Evolutionary conservation across 2,113 vertebrate species (phyloP).

Genomic region (Catharus minimus): DNA sequence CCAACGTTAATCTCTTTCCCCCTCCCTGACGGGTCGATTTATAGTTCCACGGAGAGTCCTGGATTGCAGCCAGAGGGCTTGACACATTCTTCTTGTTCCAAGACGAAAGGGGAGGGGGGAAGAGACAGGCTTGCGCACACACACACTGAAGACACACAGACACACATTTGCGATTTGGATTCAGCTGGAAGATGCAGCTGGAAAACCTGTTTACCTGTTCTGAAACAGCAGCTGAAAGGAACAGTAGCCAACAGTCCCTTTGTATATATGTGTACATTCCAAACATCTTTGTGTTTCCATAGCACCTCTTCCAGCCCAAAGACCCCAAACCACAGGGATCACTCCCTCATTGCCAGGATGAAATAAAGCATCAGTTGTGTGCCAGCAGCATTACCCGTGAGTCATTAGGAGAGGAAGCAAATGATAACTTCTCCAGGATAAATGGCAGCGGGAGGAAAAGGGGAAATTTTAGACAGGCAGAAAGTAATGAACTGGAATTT

Average conservation of each 20-base stretch:
- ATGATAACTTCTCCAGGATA: conserved; percentile 25
- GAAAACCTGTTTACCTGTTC: conserved; percentile 54
- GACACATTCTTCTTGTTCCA: conserved; percentile 77
- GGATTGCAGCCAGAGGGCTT: conserved; percentile 78
- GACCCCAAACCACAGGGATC: conserved; percentile 37
- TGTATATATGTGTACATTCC: neutral
- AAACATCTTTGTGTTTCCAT: conserved; percentile 31
- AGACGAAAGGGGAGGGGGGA: conserved; percentile 25
- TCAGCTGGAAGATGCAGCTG: conserved; percentile 25
- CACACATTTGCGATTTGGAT: neutral
- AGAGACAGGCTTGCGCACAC: neutral
- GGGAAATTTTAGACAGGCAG: conserved; percentile 19
- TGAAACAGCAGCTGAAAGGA: neutral
- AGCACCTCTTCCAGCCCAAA: conserved; percentile 32
- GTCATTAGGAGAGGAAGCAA: conserved; percentile 11
- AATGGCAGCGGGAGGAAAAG: neutral
- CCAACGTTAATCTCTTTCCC: conserved; percentile 82
- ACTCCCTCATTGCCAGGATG: conserved; percentile 30
- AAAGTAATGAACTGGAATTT: conserved; percentile 55
- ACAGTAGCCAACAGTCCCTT: neutral
- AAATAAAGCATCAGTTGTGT: conserved; percentile 32
- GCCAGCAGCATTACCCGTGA: conserved; percentile 31
- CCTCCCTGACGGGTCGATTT: conserved; percentile 83
- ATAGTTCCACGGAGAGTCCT: conserved; percentile 82
- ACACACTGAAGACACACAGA: neutral